These are phyloP conservation scores for Tretioscincus oriximinensis DNA, from an alignment of 2,113 vertebrate genomes.

Conservation along the genomic window DNA sequence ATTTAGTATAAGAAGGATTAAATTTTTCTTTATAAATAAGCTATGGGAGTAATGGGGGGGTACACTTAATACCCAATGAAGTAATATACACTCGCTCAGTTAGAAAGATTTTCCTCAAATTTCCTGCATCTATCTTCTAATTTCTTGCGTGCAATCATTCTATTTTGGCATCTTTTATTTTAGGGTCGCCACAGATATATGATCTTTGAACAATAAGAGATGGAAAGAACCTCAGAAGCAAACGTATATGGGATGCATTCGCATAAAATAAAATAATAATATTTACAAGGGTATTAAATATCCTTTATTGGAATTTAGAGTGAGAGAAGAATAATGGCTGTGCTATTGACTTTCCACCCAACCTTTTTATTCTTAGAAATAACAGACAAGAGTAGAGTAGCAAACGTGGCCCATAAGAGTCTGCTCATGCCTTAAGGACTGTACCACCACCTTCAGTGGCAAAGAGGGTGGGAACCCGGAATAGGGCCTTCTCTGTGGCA, in stretches of 20 bases:
- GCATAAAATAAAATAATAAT: background rate
- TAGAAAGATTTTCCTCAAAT: background rate
- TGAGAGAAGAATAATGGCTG: background rate
- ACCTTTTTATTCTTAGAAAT: background rate
- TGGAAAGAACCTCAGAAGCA: background rate
- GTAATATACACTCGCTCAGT: background rate
- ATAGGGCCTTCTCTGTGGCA: too few relatives aligned
- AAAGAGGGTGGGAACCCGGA: too few relatives aligned
- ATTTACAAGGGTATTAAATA: background rate
- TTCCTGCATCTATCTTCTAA: background rate
- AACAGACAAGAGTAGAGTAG: background rate
- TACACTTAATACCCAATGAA: background rate
- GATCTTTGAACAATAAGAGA: background rate
- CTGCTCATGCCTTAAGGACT: too few relatives aligned
- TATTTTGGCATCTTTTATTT: background rate
- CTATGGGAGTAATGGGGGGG: background rate
- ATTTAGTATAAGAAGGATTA: too few relatives aligned
- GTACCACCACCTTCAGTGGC: too few relatives aligned
- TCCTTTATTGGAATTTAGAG: background rate
- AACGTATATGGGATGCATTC: background rate
- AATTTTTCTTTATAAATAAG: too few relatives aligned
- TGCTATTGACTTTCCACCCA: background rate
- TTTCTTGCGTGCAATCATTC: background rate
- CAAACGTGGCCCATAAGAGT: background rate
- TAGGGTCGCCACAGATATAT: background rate